These are phyloP conservation scores for Amphipyra tragopoginis DNA, from an alignment of 2,888 invertebrate genomes.

Conservation along the genomic window DNA sequence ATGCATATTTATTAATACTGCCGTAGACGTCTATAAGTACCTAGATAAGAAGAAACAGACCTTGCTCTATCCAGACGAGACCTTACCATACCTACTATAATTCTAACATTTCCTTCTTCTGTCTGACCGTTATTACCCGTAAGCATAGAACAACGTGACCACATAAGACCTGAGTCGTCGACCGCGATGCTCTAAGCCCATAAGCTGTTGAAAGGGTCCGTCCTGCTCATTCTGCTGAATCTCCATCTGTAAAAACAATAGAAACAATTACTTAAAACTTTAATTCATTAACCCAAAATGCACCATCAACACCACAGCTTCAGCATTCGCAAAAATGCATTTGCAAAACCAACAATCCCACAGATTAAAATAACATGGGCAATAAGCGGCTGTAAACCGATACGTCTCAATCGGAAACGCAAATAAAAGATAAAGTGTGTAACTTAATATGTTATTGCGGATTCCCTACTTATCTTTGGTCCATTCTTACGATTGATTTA, in stretches of 20 bases:
- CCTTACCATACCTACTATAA: no score
- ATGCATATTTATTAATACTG: no score
- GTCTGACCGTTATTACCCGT: no score
- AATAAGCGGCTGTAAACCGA: conserved; percentile 78
- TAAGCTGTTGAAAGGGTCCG: no score
- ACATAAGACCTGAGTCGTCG: no score
- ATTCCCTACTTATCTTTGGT: conserved; percentile 77
- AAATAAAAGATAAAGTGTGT: conserved; percentile 86
- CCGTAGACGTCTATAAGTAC: no score
- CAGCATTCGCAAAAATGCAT: conserved; percentile 56
- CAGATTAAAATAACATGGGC: conserved; percentile 36
- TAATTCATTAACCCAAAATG: conserved; percentile 8
- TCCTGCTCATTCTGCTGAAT: neutral
- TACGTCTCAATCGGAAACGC: conserved; percentile 84
- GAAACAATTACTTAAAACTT: conserved; percentile 10
- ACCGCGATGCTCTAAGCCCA: no score
- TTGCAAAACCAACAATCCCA: conserved; percentile 75
- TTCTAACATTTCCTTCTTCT: no score
- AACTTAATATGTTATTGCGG: conserved; percentile 83
- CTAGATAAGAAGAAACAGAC: no score
- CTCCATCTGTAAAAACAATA: conserved; percentile 28
- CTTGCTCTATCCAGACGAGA: no score
- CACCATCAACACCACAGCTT: neutral
- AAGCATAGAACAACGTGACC: no score
- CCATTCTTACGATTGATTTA: conserved; percentile 77